phyloP scores from a whole-genome alignment of 2,888 invertebrate species.

The Amaurobius ferox region DNA sequence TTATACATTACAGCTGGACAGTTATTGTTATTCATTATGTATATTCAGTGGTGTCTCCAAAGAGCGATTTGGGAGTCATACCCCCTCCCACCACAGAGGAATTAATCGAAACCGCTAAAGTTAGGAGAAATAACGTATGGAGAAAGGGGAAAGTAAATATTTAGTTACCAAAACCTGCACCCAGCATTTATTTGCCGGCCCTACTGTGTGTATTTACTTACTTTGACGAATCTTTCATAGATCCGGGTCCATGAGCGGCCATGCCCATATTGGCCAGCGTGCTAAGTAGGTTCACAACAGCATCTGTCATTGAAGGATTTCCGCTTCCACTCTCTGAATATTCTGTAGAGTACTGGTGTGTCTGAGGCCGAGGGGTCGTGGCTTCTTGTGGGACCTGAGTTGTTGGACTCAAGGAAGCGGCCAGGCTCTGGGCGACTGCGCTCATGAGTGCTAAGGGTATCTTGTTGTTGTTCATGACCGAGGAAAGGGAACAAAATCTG shows the following conservation, averaged over 20 bases:
- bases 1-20: no score
- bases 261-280: constrained; percentile 54
- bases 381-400: constrained; percentile 22
- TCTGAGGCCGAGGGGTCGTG: constrained; percentile 13
- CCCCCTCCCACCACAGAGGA: no score
- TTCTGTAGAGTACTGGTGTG: background rate
- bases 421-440: constrained; percentile 48
- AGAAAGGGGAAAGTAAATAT: no score
- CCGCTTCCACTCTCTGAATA: background rate
- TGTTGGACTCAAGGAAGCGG: constrained; percentile 28
- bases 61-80: no score
- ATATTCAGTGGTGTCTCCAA: no score
- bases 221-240: constrained; percentile 48
- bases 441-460: constrained; percentile 53
- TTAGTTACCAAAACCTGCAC: no score
- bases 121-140: no score
- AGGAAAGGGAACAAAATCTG: constrained; percentile 52
- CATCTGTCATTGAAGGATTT: constrained; percentile 29
- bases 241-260: constrained; percentile 29
- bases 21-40: no score
- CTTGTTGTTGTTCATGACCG: constrained; percentile 59
- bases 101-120: no score
- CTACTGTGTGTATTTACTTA: no score
- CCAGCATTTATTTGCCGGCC: no score
- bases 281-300: constrained; percentile 42